Evolutionary conservation across 1,140 invertebrate species (phyloP), one percentile per base, ranked within the genome.

Genomic region (Cydia fagiglandana): DNA sequence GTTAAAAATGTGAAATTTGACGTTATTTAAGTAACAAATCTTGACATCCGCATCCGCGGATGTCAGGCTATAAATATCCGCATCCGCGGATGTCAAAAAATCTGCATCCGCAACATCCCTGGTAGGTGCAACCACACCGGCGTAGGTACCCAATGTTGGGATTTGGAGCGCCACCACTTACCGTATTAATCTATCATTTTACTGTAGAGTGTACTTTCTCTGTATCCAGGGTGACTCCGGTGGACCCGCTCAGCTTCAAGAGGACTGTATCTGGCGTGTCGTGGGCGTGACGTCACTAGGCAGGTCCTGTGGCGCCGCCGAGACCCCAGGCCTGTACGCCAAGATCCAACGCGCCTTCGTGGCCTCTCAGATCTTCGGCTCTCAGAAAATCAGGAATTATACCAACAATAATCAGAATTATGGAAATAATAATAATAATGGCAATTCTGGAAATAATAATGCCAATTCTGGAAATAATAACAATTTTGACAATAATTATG

Each of bases 181-280:
- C 3, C 1, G 1, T 28, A 28, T 28, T 28, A n/a, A n/a, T 28
- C 3, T 28, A 28, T 28, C 34, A 34, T 38, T n/a, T n/a, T n/a
- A n/a, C n/a, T n/a, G n/a, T n/a, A n/a, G n/a, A n/a, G n/a, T n/a
- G 50, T 7, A 53, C 2, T 20, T 79, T 80, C 10, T 68, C 0
- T 75, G 53, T 9, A 82, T 81, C 15, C 86, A 95, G 93, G 96
- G 96, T 78, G 96, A 96, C 83, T 96, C 95, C 4, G 96, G 96
- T 5, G 95, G 95, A 17, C 95, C 95, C 10, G 87, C 95, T 1
- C 94, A 95, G 85, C 81, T 94, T 2, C 86, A 85, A 73, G 91
- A 91, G 76, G 83, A 88, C 17, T 95, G 94, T 79, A 80, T 91
- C 0, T 94, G 93, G 85, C 82, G 94, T 45, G 82, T 95, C 4